phyloP scores from a whole-genome alignment of 2,113 vertebrate genomes.

The Podilymbus podiceps region DNA sequence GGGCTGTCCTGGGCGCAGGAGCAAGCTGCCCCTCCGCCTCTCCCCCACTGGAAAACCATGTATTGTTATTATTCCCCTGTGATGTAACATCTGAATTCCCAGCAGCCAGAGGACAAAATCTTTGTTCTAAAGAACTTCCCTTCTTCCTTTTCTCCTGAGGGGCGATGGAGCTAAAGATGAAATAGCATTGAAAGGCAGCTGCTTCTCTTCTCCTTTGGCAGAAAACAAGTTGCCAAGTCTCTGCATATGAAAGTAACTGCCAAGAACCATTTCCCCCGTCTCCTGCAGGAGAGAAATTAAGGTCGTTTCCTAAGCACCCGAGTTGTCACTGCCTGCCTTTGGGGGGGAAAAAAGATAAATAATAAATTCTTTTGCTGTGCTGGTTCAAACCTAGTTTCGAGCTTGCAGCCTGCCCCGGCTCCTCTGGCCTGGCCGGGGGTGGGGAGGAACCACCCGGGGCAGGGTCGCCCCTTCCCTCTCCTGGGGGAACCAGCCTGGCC shows the following conservation, averaged over 20 bases:
- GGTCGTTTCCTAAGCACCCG: background rate
- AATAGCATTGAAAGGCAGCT: slow-evolving; percentile 55
- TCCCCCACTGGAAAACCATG: background rate
- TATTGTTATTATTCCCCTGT: background rate
- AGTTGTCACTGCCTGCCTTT: background rate
- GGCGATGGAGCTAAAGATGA: slow-evolving; percentile 33
- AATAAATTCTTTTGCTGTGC: background rate
- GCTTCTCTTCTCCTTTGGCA: slow-evolving; percentile 54
- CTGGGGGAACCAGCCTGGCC: background rate
- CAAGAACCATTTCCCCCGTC: background rate
- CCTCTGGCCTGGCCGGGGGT: too few relatives aligned
- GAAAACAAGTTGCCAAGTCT: background rate
- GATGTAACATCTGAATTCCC: slow-evolving; percentile 19
- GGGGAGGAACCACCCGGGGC: too few relatives aligned
- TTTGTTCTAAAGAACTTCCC: background rate
- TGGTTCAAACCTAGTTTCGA: background rate
- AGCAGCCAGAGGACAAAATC: background rate
- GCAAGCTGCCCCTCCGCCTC: background rate
- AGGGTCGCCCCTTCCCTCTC: too few relatives aligned
- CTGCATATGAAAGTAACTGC: background rate
- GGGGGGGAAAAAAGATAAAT: too few relatives aligned
- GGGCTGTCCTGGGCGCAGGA: background rate
- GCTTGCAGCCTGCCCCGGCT: background rate
- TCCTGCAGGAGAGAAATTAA: slow-evolving; percentile 23
- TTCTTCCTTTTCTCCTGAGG: slow-evolving; percentile 44